Conservation (phyloP, 2,888 invertebrate genomes). For the Lasioglossum lativentre region DNA sequence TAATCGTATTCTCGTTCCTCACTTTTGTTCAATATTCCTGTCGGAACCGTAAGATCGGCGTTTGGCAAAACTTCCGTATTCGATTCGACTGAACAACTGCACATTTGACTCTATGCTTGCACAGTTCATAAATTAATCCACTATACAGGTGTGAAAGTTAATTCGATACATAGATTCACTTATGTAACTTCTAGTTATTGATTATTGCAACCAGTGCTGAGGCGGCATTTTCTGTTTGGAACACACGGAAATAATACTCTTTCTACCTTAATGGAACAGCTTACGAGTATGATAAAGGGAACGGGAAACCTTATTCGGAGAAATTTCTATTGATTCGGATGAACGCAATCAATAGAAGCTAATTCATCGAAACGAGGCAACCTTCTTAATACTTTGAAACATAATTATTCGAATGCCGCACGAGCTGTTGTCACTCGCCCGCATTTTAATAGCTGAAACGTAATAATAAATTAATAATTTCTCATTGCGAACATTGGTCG, state of each 20-base stretch:
- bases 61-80: constrained; percentile 20
- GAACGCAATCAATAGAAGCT: constrained; percentile 34
- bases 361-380: constrained; percentile 41
- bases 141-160: constrained; percentile 43
- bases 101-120: constrained; percentile 50
- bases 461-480: constrained; percentile 27
- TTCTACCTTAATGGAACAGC: constrained; percentile 30
- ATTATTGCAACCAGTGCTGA: constrained; percentile 49
- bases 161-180: constrained; percentile 45
- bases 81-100: constrained; percentile 29
- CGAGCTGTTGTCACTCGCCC: constrained; percentile 47
- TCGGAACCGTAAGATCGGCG: not conserved
- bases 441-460: constrained; percentile 69
- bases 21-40: not conserved
- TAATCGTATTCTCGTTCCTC: not conserved
- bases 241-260: constrained; percentile 28
- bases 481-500: not conserved
- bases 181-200: constrained; percentile 47
- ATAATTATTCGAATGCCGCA: constrained; percentile 50
- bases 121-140: constrained; percentile 51
- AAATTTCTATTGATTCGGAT: constrained; percentile 35
- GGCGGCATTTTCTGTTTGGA: constrained; percentile 37
- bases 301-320: constrained; percentile 40
- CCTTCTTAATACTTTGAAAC: constrained; percentile 57
- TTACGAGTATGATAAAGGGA: constrained; percentile 41